These are phyloP conservation scores for Aricia agestis DNA, from an alignment of 1,140 invertebrate species.

Conservation along the genomic window DNA sequence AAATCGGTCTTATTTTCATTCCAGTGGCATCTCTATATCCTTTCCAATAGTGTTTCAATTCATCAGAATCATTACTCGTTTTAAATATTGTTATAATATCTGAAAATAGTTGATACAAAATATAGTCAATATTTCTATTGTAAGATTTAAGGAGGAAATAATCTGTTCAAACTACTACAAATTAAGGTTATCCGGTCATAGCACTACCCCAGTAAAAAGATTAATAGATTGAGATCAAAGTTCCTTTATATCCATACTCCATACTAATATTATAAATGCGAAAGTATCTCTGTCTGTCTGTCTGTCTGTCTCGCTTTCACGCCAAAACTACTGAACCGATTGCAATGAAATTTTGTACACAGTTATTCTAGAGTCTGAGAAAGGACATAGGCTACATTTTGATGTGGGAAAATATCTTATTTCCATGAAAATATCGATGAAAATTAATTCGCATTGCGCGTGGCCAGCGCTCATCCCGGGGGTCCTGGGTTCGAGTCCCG, in stretches of 20 bases:
- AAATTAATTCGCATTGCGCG: too few species aligned
- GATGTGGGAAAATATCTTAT: too few species aligned
- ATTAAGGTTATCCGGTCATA: not conserved
- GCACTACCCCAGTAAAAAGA: not conserved
- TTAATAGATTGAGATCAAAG: not conserved
- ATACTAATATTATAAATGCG: too few species aligned
- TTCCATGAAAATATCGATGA: too few species aligned
- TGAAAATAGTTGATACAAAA: slow-evolving; percentile 37
- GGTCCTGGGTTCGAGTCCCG: too few species aligned
- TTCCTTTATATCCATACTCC: not conserved
- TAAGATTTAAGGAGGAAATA: slow-evolving; percentile 1
- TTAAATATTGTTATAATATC: slow-evolving; percentile 62
- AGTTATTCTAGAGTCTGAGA: too few species aligned
- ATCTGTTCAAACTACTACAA: not conserved
- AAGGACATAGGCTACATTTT: too few species aligned
- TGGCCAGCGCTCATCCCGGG: too few species aligned
- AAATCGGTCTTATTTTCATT: slow-evolving; percentile 77
- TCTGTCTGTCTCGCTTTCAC: too few species aligned
- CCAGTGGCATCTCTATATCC: slow-evolving; percentile 78
- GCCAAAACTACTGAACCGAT: too few species aligned
- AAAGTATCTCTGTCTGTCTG: too few species aligned
- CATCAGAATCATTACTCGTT: slow-evolving; percentile 69
- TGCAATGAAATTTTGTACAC: too few species aligned
- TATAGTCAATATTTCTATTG: slow-evolving; percentile 18
- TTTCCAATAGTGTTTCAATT: slow-evolving; percentile 79